Evolutionary conservation across 2,113 vertebrate genomes (phyloP), one percentile per base, ranked within the genome.

Genomic region (Pomatostomus ruficeps): DNA sequence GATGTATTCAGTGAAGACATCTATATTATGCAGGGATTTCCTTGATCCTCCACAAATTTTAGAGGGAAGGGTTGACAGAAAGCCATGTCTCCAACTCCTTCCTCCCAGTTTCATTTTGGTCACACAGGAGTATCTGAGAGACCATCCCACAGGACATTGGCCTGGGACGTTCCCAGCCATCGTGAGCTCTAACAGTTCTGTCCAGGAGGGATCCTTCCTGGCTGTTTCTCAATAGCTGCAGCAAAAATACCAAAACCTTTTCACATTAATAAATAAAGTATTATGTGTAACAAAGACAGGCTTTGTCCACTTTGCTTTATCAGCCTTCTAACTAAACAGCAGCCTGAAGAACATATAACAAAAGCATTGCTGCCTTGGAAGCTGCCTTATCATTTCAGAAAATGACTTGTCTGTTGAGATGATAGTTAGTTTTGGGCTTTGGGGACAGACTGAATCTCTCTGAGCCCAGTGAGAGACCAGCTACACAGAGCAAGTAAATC

Each of bases 341-440:
- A 98, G 96, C 91, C 91, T 93, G 85, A 96, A 95, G 49, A 94
- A 75, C 70, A 40, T 22, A 45, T 10, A 76, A 86, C 70, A 70
- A 91, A 95, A 95, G 92, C 89, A 85, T 73, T 23, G 14, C 97
- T 95, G 97, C 96, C 91, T 93, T 76, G 97, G 95, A 95, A 78
- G 89, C 81, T 91, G 85, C 93, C 97, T 98, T 97, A 98, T 97
- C 95, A 87, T 93, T 97, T 75, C 96, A 93, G 87, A 97, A 97
- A 98, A 98, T 96, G 94, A 97, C 97, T 98, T 42, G 95, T 96
- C 97, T 97, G 77, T 96, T 91, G 95, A 97, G 97, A 98, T 77
- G 93, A 96, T 90, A 68, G 93, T 95, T 97, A 93, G 80, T 93
- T 85, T 86, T 95, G 95, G 94, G 92, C 96, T 95, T 96, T 94